These are phyloP conservation scores for Xestia rhomboidea DNA, from an alignment of 2,888 invertebrate species.

Conservation along the genomic window DNA sequence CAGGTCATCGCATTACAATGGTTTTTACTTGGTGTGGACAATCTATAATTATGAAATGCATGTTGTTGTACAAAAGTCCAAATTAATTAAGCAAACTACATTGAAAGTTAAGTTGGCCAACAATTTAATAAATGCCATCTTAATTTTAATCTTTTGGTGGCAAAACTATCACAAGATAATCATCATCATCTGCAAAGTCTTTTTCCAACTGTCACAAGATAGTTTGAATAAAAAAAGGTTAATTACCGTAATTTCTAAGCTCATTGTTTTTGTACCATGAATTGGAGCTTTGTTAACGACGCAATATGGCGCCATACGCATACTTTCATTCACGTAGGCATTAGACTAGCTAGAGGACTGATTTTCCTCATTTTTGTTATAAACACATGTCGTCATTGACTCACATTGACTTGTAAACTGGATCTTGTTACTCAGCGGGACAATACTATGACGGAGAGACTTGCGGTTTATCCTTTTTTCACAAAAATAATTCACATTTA, in stretches of 20 bases:
- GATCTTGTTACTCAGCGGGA: constrained; percentile 25
- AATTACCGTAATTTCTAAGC: constrained; percentile 4
- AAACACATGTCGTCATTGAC: background rate
- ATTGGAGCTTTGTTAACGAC: constrained; percentile 4
- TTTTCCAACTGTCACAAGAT: background rate
- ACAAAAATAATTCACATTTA: background rate
- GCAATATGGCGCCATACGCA: background rate
- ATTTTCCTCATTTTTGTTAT: constrained; percentile 40
- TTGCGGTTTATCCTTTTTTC: background rate
- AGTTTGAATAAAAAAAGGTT: background rate
- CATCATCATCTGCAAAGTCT: no score
- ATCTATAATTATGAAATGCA: background rate
- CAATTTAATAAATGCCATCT: background rate
- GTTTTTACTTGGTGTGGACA: background rate
- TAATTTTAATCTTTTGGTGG: background rate
- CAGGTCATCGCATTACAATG: background rate
- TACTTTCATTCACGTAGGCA: constrained; percentile 14
- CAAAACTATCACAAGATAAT: background rate
- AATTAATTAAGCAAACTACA: background rate
- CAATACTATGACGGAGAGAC: constrained; percentile 9
- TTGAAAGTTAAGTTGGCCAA: background rate
- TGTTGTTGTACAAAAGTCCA: background rate
- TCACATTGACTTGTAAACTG: constrained; percentile 8
- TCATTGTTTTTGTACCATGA: background rate
- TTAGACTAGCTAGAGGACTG: background rate